A percentile compares a stretch with the other conserved stretches of the same genome.
These are phyloP conservation scores for Arenaria interpres DNA, from an alignment of 2,113 vertebrate genomes.

Conservation along the genomic window DNA sequence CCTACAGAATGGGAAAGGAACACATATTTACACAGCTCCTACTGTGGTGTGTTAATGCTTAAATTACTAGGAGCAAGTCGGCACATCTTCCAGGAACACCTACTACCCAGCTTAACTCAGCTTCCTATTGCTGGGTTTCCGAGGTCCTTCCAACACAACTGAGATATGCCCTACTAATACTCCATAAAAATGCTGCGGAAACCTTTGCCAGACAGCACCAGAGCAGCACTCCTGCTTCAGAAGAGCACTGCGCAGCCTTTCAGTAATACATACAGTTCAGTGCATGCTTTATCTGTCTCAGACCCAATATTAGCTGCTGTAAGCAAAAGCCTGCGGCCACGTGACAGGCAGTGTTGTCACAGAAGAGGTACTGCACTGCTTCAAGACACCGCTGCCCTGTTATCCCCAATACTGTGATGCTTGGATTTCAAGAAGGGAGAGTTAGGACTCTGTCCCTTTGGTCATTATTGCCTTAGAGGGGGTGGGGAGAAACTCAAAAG, in stretches of 20 bases:
- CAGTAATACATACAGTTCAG: not conserved
- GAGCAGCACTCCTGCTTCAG: not conserved
- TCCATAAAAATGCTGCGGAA: not conserved
- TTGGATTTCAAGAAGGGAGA: slow-evolving; percentile 20
- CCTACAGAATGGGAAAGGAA: slow-evolving; percentile 25
- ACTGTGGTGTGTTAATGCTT: slow-evolving; percentile 37
- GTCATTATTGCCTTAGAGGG: slow-evolving; percentile 60
- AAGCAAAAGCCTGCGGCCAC: not conserved
- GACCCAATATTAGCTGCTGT: not conserved
- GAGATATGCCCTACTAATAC: not conserved
- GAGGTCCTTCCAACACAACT: not conserved
- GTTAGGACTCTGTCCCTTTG: slow-evolving; percentile 22
- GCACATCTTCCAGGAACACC: slow-evolving; percentile 37
- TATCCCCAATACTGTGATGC: slow-evolving; percentile 15
- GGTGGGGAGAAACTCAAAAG: not conserved
- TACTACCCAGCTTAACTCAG: slow-evolving; percentile 12
- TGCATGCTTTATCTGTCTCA: not conserved
- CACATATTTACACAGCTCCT: slow-evolving; percentile 41
- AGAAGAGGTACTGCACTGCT: not conserved
- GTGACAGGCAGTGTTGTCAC: not conserved
- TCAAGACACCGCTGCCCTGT: not conserved
- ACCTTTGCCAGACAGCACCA: not conserved
- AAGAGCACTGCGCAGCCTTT: not conserved
- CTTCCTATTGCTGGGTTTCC: slow-evolving; percentile 35
- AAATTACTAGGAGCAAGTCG: slow-evolving; percentile 33